Percentiles rank a stretch among this genome's conserved stretches.
These are phyloP conservation scores for Cardiocondyla obscurior DNA, from an alignment of 1,140 invertebrate genomes.

Conservation along the genomic window DNA sequence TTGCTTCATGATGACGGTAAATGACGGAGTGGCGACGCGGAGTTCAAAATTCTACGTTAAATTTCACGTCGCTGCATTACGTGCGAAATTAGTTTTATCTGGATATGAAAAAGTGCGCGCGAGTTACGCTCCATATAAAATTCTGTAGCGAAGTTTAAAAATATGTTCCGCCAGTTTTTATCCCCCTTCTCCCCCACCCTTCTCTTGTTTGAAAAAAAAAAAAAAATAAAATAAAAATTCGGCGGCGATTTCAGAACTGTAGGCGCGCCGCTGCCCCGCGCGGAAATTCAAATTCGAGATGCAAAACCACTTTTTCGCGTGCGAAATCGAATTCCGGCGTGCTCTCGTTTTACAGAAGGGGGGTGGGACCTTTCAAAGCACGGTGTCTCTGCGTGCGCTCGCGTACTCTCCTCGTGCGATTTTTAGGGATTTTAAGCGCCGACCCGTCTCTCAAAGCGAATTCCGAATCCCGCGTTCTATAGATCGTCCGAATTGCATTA, in stretches of 20 bases:
- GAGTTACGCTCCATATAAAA: background rate
- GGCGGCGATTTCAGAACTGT: background rate
- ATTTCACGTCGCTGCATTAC: background rate
- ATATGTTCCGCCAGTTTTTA: conserved; percentile 12
- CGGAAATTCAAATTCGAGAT: conserved; percentile 26
- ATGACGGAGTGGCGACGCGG: background rate
- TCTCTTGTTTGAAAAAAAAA: too few relatives aligned
- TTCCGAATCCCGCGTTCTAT: background rate
- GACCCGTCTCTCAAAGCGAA: conserved; percentile 21
- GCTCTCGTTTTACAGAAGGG: conserved; percentile 23
- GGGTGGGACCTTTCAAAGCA: conserved; percentile 29
- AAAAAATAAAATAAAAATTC: too few relatives aligned
- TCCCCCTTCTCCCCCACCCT: too few relatives aligned
- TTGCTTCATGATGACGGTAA: background rate
- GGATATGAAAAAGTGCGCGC: background rate
- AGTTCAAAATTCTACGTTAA: background rate
- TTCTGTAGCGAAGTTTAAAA: conserved; percentile 5
- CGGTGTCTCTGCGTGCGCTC: conserved; percentile 13
- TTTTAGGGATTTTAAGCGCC: conserved; percentile 26
- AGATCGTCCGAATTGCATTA: conserved; percentile 18
- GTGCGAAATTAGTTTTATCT: background rate
- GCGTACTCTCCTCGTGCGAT: background rate
- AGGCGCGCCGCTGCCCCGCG: background rate
- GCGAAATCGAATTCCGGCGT: conserved; percentile 15
- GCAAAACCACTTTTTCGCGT: conserved; percentile 11